Base-by-base conservation (phyloP, 2,113 vertebrate species). In the Mesitornis unicolor region DNA sequence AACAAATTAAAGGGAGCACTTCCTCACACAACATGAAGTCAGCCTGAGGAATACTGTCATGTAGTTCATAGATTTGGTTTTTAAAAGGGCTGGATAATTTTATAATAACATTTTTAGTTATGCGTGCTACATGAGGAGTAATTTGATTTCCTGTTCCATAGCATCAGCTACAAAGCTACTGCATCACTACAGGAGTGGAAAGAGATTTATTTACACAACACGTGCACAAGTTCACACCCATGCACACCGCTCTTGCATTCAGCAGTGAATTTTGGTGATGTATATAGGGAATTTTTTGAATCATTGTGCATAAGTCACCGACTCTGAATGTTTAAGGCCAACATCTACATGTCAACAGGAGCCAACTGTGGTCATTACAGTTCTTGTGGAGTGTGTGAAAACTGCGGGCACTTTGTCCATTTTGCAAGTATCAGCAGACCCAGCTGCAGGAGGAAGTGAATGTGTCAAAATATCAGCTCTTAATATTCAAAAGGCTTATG, bases 21-120 rank as follows among this genome's bases (percentile, higher is more conserved):
- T 92, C 71, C 40, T 92, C 68, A 67, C 48, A 40, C 60, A 84
- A 61, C 2, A 0, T 78, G 92, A 89, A 89, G 56, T 78, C 79
- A 75, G 47, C 68, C 90, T 75, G 68, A 89, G 80, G 79, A 93
- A 36, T 89, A 45, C 16, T 53, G 68, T 60, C 56, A 65, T 45
- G 57, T 20, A 74, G 35, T 89, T 88, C 48, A 60, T 24, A 93
- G 48, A 84, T 80, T 68, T 81, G 29, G 70, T 81, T 87, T 92
- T 87, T 89, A 45, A 77, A 95, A 86, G 60, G 71, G 60, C 35
- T 95, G 60, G 80, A 64, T 93, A 93, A 95, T 96, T 90, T 95
- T 95, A 93, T 90, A 94, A 78, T 74, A 95, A 70, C 67, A n/a
- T 86, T 93, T 94, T 96, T 93, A 88, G 80, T 86, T 93, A 68